Conservation (phyloP, 1,140 invertebrate genomes). For the Arion vulgaris region DNA sequence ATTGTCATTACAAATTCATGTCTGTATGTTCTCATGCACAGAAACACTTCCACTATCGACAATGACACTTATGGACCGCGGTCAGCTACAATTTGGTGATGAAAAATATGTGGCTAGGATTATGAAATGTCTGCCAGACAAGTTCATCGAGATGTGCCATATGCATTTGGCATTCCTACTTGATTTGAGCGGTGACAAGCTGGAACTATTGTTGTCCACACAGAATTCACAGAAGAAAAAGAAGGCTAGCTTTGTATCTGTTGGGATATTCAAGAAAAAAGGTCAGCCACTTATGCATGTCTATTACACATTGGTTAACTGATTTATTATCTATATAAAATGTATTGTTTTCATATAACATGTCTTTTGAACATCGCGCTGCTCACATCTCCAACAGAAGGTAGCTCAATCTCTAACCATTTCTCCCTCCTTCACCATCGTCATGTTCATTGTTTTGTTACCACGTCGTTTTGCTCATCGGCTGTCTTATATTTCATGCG, state of each 20-base stretch:
- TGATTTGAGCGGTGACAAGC: slow-evolving; percentile 22
- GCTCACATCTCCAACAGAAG: too few relatives aligned
- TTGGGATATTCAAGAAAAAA: slow-evolving; percentile 30
- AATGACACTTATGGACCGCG: background rate
- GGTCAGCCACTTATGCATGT: slow-evolving; percentile 25
- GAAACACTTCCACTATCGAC: background rate
- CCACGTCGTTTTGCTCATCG: too few relatives aligned
- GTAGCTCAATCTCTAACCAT: too few relatives aligned
- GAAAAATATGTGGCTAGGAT: slow-evolving; percentile 25
- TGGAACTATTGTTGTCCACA: slow-evolving; percentile 8
- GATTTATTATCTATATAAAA: too few relatives aligned
- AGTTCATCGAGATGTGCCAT: slow-evolving; percentile 27
- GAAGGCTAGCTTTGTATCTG: background rate
- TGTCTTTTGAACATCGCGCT: too few relatives aligned
- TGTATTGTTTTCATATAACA: too few relatives aligned
- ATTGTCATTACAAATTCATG: too few relatives aligned
- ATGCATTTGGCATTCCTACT: slow-evolving; percentile 28
- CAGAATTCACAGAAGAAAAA: background rate
- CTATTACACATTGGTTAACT: too few relatives aligned
- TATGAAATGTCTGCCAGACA: slow-evolving; percentile 24
- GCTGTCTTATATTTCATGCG: too few relatives aligned
- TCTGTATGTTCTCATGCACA: background rate
- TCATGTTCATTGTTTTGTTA: too few relatives aligned
- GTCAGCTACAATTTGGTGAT: background rate
- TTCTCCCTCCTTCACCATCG: too few relatives aligned